Percentiles rank a stretch among this genome's conserved stretches.
These are phyloP conservation scores for Pecten maximus DNA, from an alignment of 2,888 invertebrate species.

Conservation along the genomic window DNA sequence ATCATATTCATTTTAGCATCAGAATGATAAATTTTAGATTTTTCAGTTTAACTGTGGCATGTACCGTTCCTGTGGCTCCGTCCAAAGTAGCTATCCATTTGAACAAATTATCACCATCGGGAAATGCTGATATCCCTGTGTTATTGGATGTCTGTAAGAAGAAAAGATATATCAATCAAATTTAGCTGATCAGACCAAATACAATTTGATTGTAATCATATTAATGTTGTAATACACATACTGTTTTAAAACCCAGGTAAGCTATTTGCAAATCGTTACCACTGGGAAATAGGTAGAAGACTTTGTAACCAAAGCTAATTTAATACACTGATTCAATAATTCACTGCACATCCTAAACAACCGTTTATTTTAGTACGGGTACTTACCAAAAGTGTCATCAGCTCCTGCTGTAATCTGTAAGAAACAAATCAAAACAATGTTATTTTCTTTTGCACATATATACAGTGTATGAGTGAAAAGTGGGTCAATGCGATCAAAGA, in stretches of 20 bases:
- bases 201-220: too few relatives aligned
- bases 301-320: too few relatives aligned
- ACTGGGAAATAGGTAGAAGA: too few relatives aligned
- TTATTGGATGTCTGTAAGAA: slow-evolving; percentile 72
- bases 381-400: slow-evolving; percentile 74
- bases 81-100: slow-evolving; percentile 98
- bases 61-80: slow-evolving; percentile 93
- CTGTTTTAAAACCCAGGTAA: too few relatives aligned
- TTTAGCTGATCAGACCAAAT: too few relatives aligned
- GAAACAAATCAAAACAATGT: slow-evolving; percentile 44
- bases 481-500: too few relatives aligned
- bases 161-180: background rate
- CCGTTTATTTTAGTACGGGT: too few relatives aligned
- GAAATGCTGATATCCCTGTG: slow-evolving; percentile 94
- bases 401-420: slow-evolving; percentile 74
- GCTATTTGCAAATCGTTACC: too few relatives aligned
- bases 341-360: background rate
- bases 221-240: too few relatives aligned
- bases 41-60: background rate
- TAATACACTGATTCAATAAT: background rate
- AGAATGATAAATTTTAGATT: background rate
- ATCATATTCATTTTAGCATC: background rate
- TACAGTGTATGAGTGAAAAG: too few relatives aligned
- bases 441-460: too few relatives aligned
- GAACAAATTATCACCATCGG: slow-evolving; percentile 97